Percentiles rank a stretch among this genome's conserved stretches.
These are phyloP conservation scores for Monochamus saltuarius DNA, from an alignment of 1,140 invertebrate genomes.

Conservation along the genomic window DNA sequence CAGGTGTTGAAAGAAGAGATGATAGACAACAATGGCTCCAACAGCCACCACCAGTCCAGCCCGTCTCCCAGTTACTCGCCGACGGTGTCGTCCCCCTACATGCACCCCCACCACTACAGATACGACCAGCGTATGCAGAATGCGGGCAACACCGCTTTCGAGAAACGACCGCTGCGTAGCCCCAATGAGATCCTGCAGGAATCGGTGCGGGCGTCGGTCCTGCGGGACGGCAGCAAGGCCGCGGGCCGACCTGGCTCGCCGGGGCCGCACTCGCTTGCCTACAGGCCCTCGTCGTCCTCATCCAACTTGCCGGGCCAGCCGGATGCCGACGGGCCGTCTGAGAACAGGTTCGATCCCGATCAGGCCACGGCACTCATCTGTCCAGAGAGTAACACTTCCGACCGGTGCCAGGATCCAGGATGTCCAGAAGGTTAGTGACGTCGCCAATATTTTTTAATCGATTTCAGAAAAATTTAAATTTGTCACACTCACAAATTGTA, in stretches of 20 bases:
- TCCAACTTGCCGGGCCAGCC: constrained; percentile 44
- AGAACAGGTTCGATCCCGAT: constrained; percentile 46
- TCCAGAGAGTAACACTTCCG: constrained; percentile 43
- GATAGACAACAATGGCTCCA: constrained; percentile 45
- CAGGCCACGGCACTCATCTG: constrained; percentile 48
- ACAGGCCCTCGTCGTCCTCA: constrained; percentile 43
- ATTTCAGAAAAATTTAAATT: no score
- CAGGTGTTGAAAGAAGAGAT: constrained; percentile 46
- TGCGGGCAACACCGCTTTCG: constrained; percentile 52
- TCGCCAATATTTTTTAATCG: no score
- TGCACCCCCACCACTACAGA: constrained; percentile 51
- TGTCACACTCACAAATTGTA: no score
- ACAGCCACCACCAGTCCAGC: constrained; percentile 45
- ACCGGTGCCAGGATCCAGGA: constrained; percentile 49
- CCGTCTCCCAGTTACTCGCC: constrained; percentile 52
- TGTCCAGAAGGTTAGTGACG: constrained; percentile 54
- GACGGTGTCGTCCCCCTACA: constrained; percentile 52
- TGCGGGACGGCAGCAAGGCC: constrained; percentile 61
- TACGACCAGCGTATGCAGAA: constrained; percentile 52
- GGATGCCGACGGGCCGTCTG: constrained; percentile 46
- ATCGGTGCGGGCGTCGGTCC: constrained; percentile 62
- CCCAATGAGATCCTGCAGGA: constrained; percentile 55
- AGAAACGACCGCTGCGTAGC: constrained; percentile 54
- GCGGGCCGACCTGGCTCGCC: constrained; percentile 56
- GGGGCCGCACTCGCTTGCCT: constrained; percentile 43